Evolutionary conservation across 2,113 vertebrate genomes (phyloP).

Genomic region (Dolichotis patagonum): DNA sequence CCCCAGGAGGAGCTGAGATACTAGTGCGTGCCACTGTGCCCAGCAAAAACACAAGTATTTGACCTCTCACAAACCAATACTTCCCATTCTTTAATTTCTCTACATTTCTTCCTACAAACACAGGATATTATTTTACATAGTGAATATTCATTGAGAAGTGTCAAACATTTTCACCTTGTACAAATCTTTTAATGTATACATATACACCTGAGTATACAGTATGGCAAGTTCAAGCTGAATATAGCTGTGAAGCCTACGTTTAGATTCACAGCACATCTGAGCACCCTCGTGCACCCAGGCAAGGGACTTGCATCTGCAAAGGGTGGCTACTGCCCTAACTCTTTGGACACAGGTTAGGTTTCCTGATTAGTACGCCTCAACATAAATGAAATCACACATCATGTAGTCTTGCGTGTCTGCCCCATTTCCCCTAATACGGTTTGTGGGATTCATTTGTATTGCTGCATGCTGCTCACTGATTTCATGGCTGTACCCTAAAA

Average conservation of each 20-base stretch:
- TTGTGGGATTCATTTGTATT: neutral
- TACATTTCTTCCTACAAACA: slow-evolving; percentile 39
- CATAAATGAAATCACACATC: neutral
- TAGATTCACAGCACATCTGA: neutral
- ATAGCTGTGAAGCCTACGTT: neutral
- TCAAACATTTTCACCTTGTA: neutral
- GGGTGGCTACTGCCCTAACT: neutral
- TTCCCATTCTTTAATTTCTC: neutral
- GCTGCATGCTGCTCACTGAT: neutral
- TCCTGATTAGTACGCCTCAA: neutral
- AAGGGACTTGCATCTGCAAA: neutral
- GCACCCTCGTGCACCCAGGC: neutral
- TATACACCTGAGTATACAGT: neutral
- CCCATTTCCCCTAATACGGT: neutral
- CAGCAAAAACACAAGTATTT: neutral
- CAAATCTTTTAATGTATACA: neutral
- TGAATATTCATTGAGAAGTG: neutral
- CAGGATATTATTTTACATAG: neutral
- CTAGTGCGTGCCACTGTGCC: neutral
- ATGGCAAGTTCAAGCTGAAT: neutral
- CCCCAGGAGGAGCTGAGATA: neutral
- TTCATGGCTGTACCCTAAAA: neutral
- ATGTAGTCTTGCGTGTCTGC: neutral
- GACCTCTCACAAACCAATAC: neutral
- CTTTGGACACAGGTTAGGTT: neutral